Evolutionary conservation across 2,113 vertebrate genomes (phyloP).

Genomic region (Hassar affinis): DNA sequence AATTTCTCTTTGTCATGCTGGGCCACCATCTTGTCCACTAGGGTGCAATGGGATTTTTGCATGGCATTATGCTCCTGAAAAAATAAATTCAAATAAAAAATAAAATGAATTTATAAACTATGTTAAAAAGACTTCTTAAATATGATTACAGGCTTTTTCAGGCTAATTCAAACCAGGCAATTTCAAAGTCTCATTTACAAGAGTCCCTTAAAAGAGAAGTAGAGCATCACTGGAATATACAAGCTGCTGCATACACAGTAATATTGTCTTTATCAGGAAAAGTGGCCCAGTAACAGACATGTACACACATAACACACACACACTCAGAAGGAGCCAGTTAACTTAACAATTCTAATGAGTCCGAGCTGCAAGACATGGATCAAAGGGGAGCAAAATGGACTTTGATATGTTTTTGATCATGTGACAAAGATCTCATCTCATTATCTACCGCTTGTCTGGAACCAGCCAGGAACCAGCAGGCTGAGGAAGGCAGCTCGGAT

Average conservation of each 20-base stretch:
- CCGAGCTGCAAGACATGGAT: neutral
- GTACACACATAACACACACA: neutral
- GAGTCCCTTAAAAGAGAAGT: neutral
- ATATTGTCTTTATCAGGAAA: neutral
- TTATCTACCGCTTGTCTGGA: too few species aligned
- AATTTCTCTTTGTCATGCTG: slow-evolving; percentile 93
- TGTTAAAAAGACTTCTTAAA: neutral
- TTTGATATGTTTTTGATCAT: neutral
- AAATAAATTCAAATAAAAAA: slow-evolving; percentile 27
- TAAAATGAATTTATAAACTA: too few species aligned
- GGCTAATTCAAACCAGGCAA: too few species aligned
- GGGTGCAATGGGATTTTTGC: slow-evolving; percentile 94
- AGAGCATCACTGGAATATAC: neutral
- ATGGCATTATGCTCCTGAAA: slow-evolving; percentile 88
- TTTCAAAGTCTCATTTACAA: neutral
- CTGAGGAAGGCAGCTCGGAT: too few species aligned
- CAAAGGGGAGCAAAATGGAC: neutral
- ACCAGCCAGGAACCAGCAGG: too few species aligned
- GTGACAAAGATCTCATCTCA: neutral
- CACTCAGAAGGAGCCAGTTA: neutral
- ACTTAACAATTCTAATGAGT: slow-evolving; percentile 37
- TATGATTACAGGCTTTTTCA: neutral
- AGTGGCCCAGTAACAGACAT: neutral
- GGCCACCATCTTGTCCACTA: slow-evolving; percentile 94
- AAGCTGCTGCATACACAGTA: neutral